Base-by-base conservation (phyloP, 2,888 invertebrate genomes). In the Acronicta psi region DNA sequence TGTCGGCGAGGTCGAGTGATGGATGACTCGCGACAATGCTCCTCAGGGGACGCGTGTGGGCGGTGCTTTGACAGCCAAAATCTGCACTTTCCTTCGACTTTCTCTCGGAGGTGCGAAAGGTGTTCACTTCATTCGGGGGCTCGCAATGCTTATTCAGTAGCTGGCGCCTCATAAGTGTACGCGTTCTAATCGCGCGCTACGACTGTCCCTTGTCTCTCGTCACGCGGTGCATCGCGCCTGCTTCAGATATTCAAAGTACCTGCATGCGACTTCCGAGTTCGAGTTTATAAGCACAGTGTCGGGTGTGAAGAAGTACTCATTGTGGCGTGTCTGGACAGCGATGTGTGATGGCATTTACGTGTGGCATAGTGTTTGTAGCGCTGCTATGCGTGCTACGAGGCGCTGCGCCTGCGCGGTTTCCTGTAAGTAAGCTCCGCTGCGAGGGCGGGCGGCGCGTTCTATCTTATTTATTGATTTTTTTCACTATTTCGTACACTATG, bases 101-200 rank as follows among this genome's bases (percentile, higher is more conserved):
- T 94, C 94, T 93, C 94, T 94, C 85, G 82, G 93, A 93, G 92
- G 93, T 93, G 93, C 92, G 91, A 93, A 92, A 90, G 93, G 92
- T 90, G 89, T 89, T 86, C 86, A 84, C 86, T 89, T 86, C 86
- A 85, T 87, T 84, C 88, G 90, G 91, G 92, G 91, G 91, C 90
- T 90, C 87, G 87, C 90, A 84, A 84, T 90, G 89, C 86, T 92
- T 92, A 91, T 92, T 93, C 93, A 85, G 93, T 93, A 93, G 92
- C 90, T 83, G 88, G 84, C 91, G 85, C 84, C 89, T 89, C 91
- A 89, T 90, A 90, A 91, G 92, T 89, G 90, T 91, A 89, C 91
- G 89, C 92, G 93, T 87, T 89, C 86, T 91, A 89, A 92, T 90
- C 88, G 88, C 80, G 81, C 80, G 79, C 76, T 79, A 82, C 82